Evolutionary conservation across 2,888 invertebrate genomes (phyloP).

Genomic region (Apamea monoglypha): DNA sequence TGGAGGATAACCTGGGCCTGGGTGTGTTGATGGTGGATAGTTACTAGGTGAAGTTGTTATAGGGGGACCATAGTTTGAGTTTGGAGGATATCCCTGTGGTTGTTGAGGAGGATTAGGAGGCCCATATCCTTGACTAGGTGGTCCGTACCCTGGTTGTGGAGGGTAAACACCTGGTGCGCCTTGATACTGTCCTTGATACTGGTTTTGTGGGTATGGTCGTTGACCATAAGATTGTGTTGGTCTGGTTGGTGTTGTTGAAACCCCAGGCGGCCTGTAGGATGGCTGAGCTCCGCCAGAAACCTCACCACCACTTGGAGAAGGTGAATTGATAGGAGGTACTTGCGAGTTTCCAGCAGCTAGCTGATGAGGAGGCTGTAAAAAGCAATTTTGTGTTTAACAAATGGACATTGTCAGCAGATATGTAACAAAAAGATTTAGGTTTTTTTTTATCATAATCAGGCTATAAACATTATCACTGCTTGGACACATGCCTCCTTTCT

Average conservation of each 20-base stretch:
- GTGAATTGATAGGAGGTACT: slow-evolving; percentile 81
- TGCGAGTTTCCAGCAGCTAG: slow-evolving; percentile 89
- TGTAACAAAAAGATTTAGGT: not conserved
- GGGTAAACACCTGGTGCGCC: slow-evolving; percentile 91
- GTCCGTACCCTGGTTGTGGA: slow-evolving; percentile 92
- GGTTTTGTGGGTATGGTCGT: slow-evolving; percentile 92
- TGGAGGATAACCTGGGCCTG: slow-evolving; percentile 87
- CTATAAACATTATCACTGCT: not conserved
- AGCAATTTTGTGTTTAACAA: not conserved
- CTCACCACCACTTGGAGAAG: slow-evolving; percentile 81
- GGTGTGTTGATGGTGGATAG: slow-evolving; percentile 89
- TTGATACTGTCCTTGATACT: slow-evolving; percentile 91
- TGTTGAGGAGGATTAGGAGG: slow-evolving; percentile 91
- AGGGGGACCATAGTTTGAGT: slow-evolving; percentile 91
- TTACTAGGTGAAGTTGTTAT: slow-evolving; percentile 90
- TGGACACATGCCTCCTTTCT: not conserved
- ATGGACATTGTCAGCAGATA: not conserved
- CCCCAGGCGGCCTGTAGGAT: slow-evolving; percentile 88
- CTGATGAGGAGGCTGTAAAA: slow-evolving; percentile 90
- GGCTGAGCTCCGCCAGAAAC: slow-evolving; percentile 85
- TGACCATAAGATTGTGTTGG: slow-evolving; percentile 93
- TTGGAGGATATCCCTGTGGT: slow-evolving; percentile 92
- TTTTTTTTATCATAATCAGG: not conserved
- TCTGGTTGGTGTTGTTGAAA: slow-evolving; percentile 89
- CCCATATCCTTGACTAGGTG: slow-evolving; percentile 92